phyloP scores from a whole-genome alignment of 2,797 vertebrate genomes.

The Clamator glandarius region DNA sequence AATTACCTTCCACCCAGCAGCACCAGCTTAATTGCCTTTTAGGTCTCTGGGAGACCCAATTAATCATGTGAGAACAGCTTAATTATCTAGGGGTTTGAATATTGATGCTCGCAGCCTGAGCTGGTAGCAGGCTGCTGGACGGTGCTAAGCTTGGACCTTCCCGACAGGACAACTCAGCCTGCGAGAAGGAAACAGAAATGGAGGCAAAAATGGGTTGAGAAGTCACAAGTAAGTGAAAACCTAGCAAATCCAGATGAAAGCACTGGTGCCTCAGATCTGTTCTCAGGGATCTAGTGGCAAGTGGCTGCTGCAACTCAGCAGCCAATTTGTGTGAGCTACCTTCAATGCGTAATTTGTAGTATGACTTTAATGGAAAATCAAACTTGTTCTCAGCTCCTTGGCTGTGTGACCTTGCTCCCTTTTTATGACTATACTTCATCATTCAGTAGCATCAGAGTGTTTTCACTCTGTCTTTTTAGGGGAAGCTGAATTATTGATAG shows the following conservation, averaged over 20 bases:
- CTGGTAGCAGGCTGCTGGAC: neutral
- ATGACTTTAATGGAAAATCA: neutral
- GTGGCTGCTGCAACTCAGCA: neutral
- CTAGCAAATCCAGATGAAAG: neutral
- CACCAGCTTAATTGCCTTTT: neutral
- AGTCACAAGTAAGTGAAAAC: neutral
- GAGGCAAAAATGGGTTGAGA: neutral
- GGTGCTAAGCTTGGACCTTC: neutral
- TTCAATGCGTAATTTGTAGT: neutral
- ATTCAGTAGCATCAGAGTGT: neutral
- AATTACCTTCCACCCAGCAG: neutral
- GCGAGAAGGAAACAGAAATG: neutral
- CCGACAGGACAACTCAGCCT: neutral
- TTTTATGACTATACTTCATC: neutral
- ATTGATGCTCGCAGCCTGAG: neutral
- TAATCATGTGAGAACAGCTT: neutral
- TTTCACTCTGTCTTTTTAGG: neutral
- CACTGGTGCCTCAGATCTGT: neutral
- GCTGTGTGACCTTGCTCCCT: neutral
- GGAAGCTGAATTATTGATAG: neutral
- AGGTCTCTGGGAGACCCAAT: neutral
- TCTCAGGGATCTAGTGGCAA: neutral
- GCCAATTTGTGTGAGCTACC: neutral
- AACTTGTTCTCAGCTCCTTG: neutral
- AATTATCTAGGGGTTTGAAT: neutral